These are phyloP conservation scores for Muricea muricata DNA, from an alignment of 92 coral and sea anemone genomes.

Conservation along the genomic window DNA sequence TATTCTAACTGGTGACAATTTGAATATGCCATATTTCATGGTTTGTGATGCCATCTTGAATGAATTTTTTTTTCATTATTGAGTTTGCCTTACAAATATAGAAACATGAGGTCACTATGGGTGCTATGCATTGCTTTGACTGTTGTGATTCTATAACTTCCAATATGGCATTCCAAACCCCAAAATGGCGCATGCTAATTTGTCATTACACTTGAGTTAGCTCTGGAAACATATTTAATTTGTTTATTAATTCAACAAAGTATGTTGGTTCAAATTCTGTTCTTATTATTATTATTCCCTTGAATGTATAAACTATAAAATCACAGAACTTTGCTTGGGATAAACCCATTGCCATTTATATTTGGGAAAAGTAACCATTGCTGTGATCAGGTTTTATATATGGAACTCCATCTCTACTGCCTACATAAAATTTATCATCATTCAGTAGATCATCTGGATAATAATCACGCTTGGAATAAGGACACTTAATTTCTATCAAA, in stretches of 20 bases:
- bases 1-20: too few species aligned
- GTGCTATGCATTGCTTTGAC: too few species aligned
- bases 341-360: slow-evolving; percentile 19
- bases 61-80: too few species aligned
- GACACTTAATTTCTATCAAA: slow-evolving; percentile 41
- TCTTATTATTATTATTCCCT: background rate
- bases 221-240: background rate
- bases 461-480: slow-evolving; percentile 20
- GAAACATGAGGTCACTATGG: too few species aligned
- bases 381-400: background rate
- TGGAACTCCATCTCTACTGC: background rate
- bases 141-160: too few species aligned
- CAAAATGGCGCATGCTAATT: too few species aligned
- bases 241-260: background rate
- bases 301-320: slow-evolving; percentile 24
- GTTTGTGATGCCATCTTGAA: too few species aligned
- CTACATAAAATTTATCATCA: background rate
- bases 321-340: slow-evolving; percentile 10
- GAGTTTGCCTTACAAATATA: too few species aligned
- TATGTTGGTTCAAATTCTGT: background rate
- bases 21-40: too few species aligned
- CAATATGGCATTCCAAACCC: too few species aligned
- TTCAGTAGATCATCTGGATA: background rate
- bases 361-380: slow-evolving; percentile 19
- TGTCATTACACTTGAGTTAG: background rate